Evolutionary conservation across 2,797 vertebrate genomes (phyloP).

Genomic region (Crossoptilon crossoptilon): DNA sequence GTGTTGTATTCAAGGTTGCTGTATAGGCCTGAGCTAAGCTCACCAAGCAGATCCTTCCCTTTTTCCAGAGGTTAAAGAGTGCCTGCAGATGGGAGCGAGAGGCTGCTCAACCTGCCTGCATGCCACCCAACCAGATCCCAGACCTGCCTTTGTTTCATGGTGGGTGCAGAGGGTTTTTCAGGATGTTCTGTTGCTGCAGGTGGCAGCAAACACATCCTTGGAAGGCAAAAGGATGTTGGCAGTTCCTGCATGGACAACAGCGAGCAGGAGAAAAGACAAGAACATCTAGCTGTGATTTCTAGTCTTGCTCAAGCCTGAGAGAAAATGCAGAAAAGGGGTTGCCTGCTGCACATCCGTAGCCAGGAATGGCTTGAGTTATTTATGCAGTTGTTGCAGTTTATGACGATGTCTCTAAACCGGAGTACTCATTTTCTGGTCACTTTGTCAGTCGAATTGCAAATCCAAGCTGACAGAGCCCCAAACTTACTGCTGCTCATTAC

Average conservation of each 20-base stretch:
- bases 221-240: background rate
- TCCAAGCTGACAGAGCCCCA: background rate
- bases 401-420: background rate
- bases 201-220: background rate
- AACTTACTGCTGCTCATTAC: background rate
- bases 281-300: background rate
- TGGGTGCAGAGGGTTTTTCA: background rate
- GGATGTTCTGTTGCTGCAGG: background rate
- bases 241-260: background rate
- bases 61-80: background rate
- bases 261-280: background rate
- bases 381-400: background rate
- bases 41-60: background rate
- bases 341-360: background rate
- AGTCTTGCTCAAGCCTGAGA: background rate
- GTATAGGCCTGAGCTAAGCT: background rate
- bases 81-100: background rate
- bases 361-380: background rate
- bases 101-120: background rate
- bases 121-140: rapidly evolving
- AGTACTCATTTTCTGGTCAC: background rate
- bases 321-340: background rate
- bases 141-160: background rate
- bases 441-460: background rate
- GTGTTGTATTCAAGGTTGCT: background rate